Evolutionary conservation across 2,888 invertebrate genomes (phyloP).

Genomic region (Apomyelois bistriatella): DNA sequence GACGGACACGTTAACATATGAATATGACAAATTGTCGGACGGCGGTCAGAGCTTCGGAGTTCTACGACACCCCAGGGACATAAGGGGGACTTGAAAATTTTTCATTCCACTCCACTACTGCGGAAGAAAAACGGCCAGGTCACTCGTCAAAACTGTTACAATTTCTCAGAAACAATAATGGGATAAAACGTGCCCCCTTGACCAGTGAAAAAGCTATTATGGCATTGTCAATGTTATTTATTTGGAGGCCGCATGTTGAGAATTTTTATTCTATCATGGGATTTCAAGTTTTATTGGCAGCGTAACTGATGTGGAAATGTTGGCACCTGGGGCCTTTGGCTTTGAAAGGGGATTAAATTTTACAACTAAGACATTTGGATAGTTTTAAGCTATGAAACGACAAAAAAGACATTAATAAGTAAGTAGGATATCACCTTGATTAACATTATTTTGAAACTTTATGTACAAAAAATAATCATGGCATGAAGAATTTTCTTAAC

Average conservation of each 20-base stretch:
- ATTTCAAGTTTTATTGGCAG: conserved; percentile 70
- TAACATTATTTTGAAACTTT: no score
- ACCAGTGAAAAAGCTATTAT: conserved; percentile 69
- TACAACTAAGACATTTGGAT: no score
- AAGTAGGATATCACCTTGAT: no score
- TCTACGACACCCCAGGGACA: conserved; percentile 76
- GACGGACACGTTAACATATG: conserved; percentile 79
- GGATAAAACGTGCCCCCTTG: conserved; percentile 62
- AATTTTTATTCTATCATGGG: conserved; percentile 75
- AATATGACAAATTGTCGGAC: conserved; percentile 80
- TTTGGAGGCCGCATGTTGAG: conserved; percentile 65
- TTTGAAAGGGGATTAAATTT: conserved; percentile 13
- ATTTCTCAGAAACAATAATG: conserved; percentile 80
- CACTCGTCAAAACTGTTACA: conserved; percentile 79
- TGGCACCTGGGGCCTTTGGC: conserved; percentile 31
- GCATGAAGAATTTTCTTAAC: no score
- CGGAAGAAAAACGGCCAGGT: conserved; percentile 75
- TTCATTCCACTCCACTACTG: conserved; percentile 70
- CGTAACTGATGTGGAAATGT: conserved; percentile 41
- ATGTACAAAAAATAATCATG: no score
- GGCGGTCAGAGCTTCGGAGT: conserved; percentile 68
- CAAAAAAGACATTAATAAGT: no score
- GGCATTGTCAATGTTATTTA: conserved; percentile 78
- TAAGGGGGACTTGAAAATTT: conserved; percentile 75
- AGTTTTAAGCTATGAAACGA: no score